Evolutionary conservation across 2,113 vertebrate species (phyloP), one percentile per base, ranked within the genome.

Genomic region (Progne subis): DNA sequence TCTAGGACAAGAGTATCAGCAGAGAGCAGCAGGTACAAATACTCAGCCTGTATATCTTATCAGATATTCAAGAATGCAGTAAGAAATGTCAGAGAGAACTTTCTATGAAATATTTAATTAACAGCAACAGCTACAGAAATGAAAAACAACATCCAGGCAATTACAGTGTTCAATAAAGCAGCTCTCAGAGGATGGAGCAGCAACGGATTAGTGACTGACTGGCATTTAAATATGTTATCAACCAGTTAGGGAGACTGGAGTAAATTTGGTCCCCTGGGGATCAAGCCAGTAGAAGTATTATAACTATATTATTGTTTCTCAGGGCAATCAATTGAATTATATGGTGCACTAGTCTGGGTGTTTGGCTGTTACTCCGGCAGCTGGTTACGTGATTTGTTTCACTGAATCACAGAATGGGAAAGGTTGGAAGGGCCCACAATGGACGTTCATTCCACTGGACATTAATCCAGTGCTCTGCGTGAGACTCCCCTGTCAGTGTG

Each of bases 41-140:
- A 97, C 86, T 95, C 94, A 95, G 94, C 67, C 94, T 97, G 90
- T 94, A 74, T 97, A 98, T 98, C 97, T 98, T 98, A 98, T 99
- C 98, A 98, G 96, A 98, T 97, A 98, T 98, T 97, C 97, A 98
- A 97, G 96, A 97, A 98, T 93, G 97, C 95, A 68, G 93, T 84
- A 97, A 97, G 97, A 98, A 98, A 97, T 97, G 97, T 98, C 97
- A 97, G 67, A 31, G 97, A 92, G 96, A 96, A 96, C 97, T 97
- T 98, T 97, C 89, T 81, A 96, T 92, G 95, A 97, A 98, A 98
- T 98, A 98, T 98, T 98, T 98, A 98, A 98, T 98, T 98, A 98
- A 98, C 97, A 97, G 96, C 94, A 98, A 97, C 97, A 97, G 97
- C 97, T 97, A 98, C 97, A 98, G 97, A 98, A 98, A 98, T 98